A percentile compares a stretch with the other conserved stretches of the same genome.
Evolutionary conservation across 2,113 vertebrate genomes (phyloP).

Genomic region (Menidia beryllina): DNA sequence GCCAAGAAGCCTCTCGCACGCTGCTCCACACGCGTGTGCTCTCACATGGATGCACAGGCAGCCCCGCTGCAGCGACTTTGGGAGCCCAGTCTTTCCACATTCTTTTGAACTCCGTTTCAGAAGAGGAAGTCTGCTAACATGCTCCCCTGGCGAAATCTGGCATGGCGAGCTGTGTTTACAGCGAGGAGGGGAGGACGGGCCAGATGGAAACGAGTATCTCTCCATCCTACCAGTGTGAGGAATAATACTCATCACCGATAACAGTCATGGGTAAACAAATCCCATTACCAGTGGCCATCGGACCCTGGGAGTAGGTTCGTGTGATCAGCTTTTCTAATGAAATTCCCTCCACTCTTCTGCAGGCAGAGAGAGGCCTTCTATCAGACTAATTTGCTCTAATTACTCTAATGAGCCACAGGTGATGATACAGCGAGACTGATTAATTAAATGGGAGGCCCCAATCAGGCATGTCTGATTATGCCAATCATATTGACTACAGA

Average conservation of each 20-base stretch:
- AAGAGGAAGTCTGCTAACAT: constrained; percentile 62
- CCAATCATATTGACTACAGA: constrained; percentile 76
- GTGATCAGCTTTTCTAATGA: constrained; percentile 66
- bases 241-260: constrained; percentile 61
- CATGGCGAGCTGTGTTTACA: constrained; percentile 48
- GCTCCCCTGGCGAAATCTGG: constrained; percentile 61
- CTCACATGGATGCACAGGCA: constrained; percentile 71
- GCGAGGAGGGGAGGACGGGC: constrained; percentile 30
- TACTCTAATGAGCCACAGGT: constrained; percentile 81
- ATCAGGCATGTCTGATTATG: constrained; percentile 80
- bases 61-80: constrained; percentile 65
- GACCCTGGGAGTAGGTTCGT: constrained; percentile 61
- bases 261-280: constrained; percentile 74
- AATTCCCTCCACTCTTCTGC: constrained; percentile 73
- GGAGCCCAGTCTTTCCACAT: constrained; percentile 76
- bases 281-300: constrained; percentile 62
- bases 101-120: constrained; percentile 65
- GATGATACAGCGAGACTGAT: constrained; percentile 80
- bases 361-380: constrained; percentile 72
- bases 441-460: constrained; percentile 80
- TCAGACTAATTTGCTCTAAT: constrained; percentile 77
- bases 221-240: constrained; percentile 41
- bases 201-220: constrained; percentile 47
- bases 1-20: constrained; percentile 77
- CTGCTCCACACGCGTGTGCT: constrained; percentile 64